Evolutionary conservation across 2,113 vertebrate species (phyloP).

Genomic region (Ophthalmolycus amberensis): DNA sequence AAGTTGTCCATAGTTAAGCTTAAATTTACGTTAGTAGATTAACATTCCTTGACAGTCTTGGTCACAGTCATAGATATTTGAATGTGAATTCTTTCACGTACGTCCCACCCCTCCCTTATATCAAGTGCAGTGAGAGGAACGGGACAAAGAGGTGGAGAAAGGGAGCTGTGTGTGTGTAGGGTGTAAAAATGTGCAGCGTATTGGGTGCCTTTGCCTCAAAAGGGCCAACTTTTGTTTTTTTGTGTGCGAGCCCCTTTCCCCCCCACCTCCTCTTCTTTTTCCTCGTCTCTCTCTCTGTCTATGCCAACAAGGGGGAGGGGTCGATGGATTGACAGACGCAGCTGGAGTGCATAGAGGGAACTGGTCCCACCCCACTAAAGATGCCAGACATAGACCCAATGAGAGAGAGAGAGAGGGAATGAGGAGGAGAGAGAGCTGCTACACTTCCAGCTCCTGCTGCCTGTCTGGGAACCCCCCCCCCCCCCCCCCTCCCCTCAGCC

Average conservation of each 20-base stretch:
- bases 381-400: constrained; percentile 63
- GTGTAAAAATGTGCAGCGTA: constrained; percentile 73
- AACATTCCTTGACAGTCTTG: constrained; percentile 77
- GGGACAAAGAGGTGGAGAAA: constrained; percentile 73
- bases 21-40: constrained; percentile 77
- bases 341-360: constrained; percentile 70
- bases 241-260: constrained; percentile 61
- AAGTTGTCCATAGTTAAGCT: constrained; percentile 59
- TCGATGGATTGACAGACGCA: constrained; percentile 69
- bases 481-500: constrained; percentile 37
- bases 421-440: constrained; percentile 35
- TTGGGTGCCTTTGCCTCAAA: constrained; percentile 66
- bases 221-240: constrained; percentile 71
- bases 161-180: constrained; percentile 44
- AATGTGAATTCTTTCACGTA: constrained; percentile 78
- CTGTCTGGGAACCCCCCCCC: constrained; percentile 64
- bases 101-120: constrained; percentile 64
- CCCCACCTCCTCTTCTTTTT: constrained; percentile 5
- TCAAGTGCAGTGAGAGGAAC: constrained; percentile 73
- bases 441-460: constrained; percentile 63
- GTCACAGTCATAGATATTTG: constrained; percentile 73
- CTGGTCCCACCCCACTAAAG: constrained; percentile 66
- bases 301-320: constrained; percentile 73
- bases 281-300: constrained; percentile 54
- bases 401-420: constrained; percentile 40